These are phyloP conservation scores for Ochotona princeps DNA, from an alignment of 2,113 vertebrate species.

Conservation along the genomic window DNA sequence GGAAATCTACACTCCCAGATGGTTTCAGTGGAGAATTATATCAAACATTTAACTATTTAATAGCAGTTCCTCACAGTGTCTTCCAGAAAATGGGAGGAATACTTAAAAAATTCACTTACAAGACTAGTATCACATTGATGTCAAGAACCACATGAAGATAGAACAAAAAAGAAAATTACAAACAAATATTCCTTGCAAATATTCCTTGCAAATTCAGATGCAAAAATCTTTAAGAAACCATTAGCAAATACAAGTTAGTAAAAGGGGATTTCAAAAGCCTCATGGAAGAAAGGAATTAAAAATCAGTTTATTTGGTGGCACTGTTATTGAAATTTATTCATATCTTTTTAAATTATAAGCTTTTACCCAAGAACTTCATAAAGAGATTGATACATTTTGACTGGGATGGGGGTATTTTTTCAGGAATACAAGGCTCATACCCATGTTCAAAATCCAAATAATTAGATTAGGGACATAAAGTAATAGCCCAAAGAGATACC, in stretches of 20 bases:
- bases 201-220: not conserved
- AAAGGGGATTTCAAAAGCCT: no score
- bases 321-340: no score
- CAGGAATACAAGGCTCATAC: not conserved
- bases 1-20: not conserved
- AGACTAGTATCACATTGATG: not conserved
- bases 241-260: not conserved
- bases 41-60: not conserved
- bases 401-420: not conserved
- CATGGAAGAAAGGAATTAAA: no score
- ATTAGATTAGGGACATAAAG: not conserved
- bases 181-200: not conserved
- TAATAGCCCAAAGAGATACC: not conserved
- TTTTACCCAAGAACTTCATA: not conserved
- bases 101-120: not conserved
- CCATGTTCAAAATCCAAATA: conserved; percentile 7
- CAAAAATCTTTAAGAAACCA: not conserved
- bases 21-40: not conserved
- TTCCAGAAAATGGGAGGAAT: not conserved
- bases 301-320: no score
- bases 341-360: no score
- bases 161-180: not conserved
- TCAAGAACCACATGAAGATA: not conserved
- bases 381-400: not conserved
- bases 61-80: not conserved